These are phyloP conservation scores for Stenodera caucasica DNA, from an alignment of 2,888 invertebrate genomes.

Conservation along the genomic window DNA sequence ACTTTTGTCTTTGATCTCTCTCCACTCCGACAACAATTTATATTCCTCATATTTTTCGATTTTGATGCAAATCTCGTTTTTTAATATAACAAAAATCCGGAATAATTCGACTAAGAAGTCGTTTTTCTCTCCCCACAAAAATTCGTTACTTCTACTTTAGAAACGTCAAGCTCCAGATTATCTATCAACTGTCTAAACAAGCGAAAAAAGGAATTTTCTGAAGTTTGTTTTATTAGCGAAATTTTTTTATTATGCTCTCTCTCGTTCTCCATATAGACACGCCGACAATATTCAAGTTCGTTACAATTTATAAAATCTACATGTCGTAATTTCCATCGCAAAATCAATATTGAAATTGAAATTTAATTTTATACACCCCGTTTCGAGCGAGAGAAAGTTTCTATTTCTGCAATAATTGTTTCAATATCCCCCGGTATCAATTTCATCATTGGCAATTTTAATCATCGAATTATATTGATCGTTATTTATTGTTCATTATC, in stretches of 20 bases:
- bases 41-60: too few species aligned
- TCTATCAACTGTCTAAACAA: neutral
- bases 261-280: neutral
- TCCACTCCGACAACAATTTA: too few species aligned
- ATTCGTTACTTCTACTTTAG: neutral
- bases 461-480: too few species aligned
- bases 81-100: too few species aligned
- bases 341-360: conserved; percentile 7
- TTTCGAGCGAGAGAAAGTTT: neutral
- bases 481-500: too few species aligned
- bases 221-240: neutral
- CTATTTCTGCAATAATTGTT: neutral
- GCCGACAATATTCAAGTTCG: neutral
- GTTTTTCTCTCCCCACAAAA: neutral
- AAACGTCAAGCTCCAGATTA: neutral
- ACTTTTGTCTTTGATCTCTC: too few species aligned
- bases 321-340: neutral
- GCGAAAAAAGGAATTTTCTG: neutral
- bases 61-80: too few species aligned
- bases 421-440: neutral
- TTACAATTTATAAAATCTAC: neutral
- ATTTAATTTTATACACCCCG: neutral
- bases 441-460: neutral
- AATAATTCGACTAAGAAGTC: too few species aligned
- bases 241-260: neutral